These are phyloP conservation scores for Hydraecia micacea DNA, from an alignment of 2,888 invertebrate species.

Conservation along the genomic window DNA sequence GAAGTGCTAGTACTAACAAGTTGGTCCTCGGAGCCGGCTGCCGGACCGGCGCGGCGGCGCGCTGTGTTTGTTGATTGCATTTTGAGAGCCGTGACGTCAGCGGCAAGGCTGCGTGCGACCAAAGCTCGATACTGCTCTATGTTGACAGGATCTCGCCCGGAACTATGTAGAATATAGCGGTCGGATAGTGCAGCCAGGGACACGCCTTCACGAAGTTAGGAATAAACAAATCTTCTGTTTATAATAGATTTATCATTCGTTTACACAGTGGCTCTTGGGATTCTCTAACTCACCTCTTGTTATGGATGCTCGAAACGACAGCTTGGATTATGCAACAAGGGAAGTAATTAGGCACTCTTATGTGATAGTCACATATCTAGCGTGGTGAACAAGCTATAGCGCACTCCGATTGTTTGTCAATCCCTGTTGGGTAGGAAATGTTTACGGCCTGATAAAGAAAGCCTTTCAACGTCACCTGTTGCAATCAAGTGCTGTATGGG, in stretches of 20 bases:
- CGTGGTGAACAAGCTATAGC: too few species aligned
- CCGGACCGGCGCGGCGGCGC: not conserved
- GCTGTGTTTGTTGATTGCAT: conserved; percentile 54
- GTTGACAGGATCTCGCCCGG: not conserved
- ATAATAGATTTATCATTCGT: not conserved
- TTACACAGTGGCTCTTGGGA: not conserved
- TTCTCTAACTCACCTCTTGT: not conserved
- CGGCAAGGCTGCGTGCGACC: not conserved
- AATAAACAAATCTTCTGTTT: not conserved
- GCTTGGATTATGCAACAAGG: not conserved
- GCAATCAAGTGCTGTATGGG: not conserved
- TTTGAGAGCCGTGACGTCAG: conserved; percentile 41
- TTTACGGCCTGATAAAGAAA: not conserved
- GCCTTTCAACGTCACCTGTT: not conserved
- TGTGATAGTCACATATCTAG: not conserved
- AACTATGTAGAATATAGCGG: not conserved
- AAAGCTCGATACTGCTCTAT: conserved; percentile 4
- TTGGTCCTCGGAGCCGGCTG: conserved; percentile 26
- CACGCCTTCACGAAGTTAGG: not conserved
- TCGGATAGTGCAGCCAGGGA: not conserved
- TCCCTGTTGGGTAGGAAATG: not conserved
- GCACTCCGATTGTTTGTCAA: not conserved
- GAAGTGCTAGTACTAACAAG: conserved; percentile 11
- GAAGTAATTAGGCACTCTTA: not conserved
- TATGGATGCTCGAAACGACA: not conserved